Base-by-base conservation (phyloP, 2,113 vertebrate genomes). In the Etheostoma spectabile region DNA sequence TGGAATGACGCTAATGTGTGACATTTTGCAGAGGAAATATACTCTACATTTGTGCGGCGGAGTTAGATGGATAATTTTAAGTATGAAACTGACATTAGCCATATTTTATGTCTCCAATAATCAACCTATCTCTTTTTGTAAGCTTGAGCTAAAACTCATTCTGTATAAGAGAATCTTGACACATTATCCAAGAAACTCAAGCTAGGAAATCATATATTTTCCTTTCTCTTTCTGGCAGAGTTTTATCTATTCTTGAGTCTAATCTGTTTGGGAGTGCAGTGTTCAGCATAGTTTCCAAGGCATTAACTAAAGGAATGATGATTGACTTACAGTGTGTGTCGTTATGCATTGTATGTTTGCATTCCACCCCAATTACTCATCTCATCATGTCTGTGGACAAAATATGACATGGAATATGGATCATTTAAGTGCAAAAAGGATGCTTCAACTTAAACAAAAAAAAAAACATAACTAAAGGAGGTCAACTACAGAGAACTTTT, bases 121-220 rank as follows among this genome's bases (percentile, higher is more conserved):
- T 80, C 72, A 80, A 71, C 65, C 68, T 86, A 83, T 84, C 85
- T 81, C 82, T 80, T 77, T 46, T 53, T 46, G 1, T 71, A 61
- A 83, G 60, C 18, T 77, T 66, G 19, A 82, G 72, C 46, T 86
- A 52, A 84, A 84, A 71, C 59, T 73, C 53, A 63, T 83, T 77
- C 42, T 66, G 45, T 18, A 59, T 18, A 3, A 67, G 35, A 60
- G 27, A 51, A 65, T 59, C 48, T 48, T 56, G 61, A 77, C 65
- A 77, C 13, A 0, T 76, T 64, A 80, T 77, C 8, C 6, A 16
- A 56, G 35, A 79, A 83, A 53, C 48, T 70, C 35, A 13, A 52
- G 14, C 53, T 52, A 42, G 49, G 46, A 62, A 74, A 77, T 11
- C 0, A n/a, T 66, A 64, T 72, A 12, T 45, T 30, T 59, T 46